Conservation (phyloP, 2,113 vertebrate species). For the Gorsachius goisagi region DNA sequence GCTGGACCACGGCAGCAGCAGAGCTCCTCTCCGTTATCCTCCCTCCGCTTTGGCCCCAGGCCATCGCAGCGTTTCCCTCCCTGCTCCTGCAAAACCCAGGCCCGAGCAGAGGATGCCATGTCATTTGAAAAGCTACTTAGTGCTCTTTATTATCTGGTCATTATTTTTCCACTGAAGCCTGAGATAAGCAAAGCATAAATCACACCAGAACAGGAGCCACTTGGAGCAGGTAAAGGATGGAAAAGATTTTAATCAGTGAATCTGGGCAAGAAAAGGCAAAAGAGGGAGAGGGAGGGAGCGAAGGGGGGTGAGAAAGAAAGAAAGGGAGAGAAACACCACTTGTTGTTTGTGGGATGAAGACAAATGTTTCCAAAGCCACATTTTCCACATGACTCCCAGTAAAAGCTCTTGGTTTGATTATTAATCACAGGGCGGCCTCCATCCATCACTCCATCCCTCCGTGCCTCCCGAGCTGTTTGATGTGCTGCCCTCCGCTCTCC, state of each 20-base stretch:
- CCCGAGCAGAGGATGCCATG: neutral
- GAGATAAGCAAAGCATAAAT: slow-evolving; percentile 51
- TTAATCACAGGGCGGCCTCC: slow-evolving; percentile 18
- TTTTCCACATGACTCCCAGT: slow-evolving; percentile 52
- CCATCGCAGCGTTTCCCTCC: neutral
- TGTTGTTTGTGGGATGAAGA: slow-evolving; percentile 42
- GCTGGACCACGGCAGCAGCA: neutral
- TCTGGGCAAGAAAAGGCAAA: slow-evolving; percentile 19
- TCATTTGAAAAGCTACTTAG: slow-evolving; percentile 49
- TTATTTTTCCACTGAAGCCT: slow-evolving; percentile 54
- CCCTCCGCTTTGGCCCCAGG: neutral
- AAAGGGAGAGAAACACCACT: slow-evolving; percentile 45
- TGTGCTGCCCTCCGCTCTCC: neutral
- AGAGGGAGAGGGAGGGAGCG: neutral
- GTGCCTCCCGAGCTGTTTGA: neutral
- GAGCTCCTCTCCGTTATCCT: neutral
- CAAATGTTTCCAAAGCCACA: slow-evolving; percentile 26
- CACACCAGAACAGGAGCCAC: neutral
- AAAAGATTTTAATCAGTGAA: slow-evolving; percentile 17
- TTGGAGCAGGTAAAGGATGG: slow-evolving; percentile 35
- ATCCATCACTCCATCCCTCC: slow-evolving; percentile 47
- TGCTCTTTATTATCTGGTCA: slow-evolving; percentile 62
- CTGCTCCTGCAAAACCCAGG: neutral
- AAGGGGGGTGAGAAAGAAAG: neutral
- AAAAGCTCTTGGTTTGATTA: slow-evolving; percentile 52